Percentiles rank a stretch among this genome's conserved stretches.
phyloP scores from a whole-genome alignment of 2,888 invertebrate species.

The Macaria liturata region DNA sequence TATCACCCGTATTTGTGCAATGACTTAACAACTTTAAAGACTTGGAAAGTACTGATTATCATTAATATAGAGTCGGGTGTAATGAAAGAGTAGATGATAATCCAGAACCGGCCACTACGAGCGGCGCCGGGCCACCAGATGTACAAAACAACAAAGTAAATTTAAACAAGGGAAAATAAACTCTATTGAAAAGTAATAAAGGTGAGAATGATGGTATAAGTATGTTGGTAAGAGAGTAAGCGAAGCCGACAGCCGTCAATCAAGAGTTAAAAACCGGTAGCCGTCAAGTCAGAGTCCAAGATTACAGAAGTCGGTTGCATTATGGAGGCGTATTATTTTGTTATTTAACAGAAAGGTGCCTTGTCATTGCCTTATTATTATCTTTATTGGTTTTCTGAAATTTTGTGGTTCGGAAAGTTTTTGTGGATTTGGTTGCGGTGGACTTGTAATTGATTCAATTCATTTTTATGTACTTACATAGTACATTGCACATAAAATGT shows the following conservation, averaged over 20 bases:
- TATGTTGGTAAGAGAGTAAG: slow-evolving; percentile 57
- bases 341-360: slow-evolving; percentile 28
- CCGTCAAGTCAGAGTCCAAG: slow-evolving; percentile 73
- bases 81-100: slow-evolving; percentile 82
- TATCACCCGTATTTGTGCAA: slow-evolving; percentile 15
- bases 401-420: slow-evolving; percentile 1
- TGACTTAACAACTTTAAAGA: slow-evolving; percentile 46
- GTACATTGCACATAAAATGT: too few species aligned
- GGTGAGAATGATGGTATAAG: slow-evolving; percentile 28
- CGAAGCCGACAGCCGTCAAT: slow-evolving; percentile 82
- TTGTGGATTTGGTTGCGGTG: too few species aligned
- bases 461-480: too few species aligned
- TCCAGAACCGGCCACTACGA: slow-evolving; percentile 73
- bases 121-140: slow-evolving; percentile 76
- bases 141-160: slow-evolving; percentile 37
- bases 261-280: slow-evolving; percentile 82
- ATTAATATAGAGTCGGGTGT: slow-evolving; percentile 78
- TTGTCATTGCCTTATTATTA: slow-evolving; percentile 29
- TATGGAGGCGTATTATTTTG: slow-evolving; percentile 37
- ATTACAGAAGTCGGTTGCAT: slow-evolving; percentile 66
- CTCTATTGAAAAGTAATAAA: slow-evolving; percentile 36
- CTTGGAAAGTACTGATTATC: slow-evolving; percentile 70
- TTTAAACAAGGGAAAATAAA: slow-evolving; percentile 35
- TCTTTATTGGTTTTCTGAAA: slow-evolving; percentile 13
- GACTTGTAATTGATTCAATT: too few species aligned